Percentiles rank a stretch among this genome's conserved stretches.
Evolutionary conservation across 92 coral and sea anemone genomes (phyloP).

Genomic region (Heteractis magnifica): DNA sequence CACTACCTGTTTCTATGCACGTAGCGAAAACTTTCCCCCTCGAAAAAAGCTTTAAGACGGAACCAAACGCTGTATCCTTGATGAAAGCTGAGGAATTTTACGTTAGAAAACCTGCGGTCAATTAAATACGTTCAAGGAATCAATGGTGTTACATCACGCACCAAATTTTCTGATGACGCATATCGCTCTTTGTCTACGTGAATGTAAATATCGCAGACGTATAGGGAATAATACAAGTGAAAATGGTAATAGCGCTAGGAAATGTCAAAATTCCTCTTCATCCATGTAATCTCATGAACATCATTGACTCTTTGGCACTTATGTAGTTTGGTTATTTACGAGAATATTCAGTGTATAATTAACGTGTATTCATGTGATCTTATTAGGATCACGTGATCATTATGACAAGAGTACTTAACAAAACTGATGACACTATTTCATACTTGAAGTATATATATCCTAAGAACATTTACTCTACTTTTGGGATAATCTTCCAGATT

Average conservation of each 20-base stretch:
- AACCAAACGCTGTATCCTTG: background rate
- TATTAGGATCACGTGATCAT: too few relatives aligned
- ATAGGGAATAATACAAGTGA: background rate
- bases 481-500: too few relatives aligned
- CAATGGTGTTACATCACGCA: background rate
- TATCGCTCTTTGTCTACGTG: background rate
- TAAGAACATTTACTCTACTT: too few relatives aligned
- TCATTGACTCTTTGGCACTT: background rate
- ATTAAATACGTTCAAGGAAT: background rate
- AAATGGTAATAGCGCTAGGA: background rate
- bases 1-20: background rate
- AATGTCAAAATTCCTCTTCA: background rate
- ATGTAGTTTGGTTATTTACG: background rate
- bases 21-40: background rate
- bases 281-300: background rate
- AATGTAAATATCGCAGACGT: background rate
- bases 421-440: too few relatives aligned
- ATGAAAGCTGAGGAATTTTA: background rate
- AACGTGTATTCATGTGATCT: too few relatives aligned
- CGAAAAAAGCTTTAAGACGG: background rate
- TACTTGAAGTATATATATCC: too few relatives aligned
- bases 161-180: background rate
- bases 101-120: background rate
- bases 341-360: background rate
- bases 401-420: too few relatives aligned